Base-by-base conservation (phyloP, 2,888 invertebrate genomes). In the Polyploca ridens region DNA sequence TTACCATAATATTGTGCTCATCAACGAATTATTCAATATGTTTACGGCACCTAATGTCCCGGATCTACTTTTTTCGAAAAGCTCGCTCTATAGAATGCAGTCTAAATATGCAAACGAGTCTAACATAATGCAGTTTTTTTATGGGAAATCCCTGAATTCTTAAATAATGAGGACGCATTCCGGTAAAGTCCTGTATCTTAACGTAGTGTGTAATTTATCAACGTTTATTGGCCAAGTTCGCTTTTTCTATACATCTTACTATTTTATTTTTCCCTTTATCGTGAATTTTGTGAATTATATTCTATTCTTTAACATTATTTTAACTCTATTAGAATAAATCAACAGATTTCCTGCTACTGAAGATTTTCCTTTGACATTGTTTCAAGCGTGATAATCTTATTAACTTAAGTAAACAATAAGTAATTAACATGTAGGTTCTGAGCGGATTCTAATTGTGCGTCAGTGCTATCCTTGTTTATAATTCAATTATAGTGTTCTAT, bases 51-150 rank as follows among this genome's bases (percentile, higher is more conserved):
- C 69, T 66, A 60, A 70, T 71, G 71, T 81, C 78, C 84, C 84
- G 84, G 84, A 84, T 84, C 84, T 84, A 84, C 75, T 74, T 82
- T 81, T 78, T 79, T 76, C 71, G 71, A 73, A 75, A 67, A 69
- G 54, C 19, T 65, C 38, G 61, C 41, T 41, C 13, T 41, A 61
- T 41, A 41, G 41, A 61, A 41, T 61, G 41, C 13, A 61, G 19
- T 33, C 33, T 10, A 41, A 61, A 61, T 54, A 54, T 54, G 54
- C 54, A 54, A 54, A 54, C 54, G 19, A 19, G 54, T 54, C 19
- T 19, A 54, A 27, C 19, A 27, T 61, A 41, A 19, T 61, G 61
- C 61, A 41, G 19, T 41, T 27, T 41, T 19, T 41, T n/a, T 16
- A 1, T 44, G 61, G 41, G 61, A 61, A 61, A 61, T 61, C 38